Percentiles rank a stretch among this genome's conserved stretches.
Evolutionary conservation across 1,140 invertebrate species (phyloP).

Genomic region (Drosophila albomicans): DNA sequence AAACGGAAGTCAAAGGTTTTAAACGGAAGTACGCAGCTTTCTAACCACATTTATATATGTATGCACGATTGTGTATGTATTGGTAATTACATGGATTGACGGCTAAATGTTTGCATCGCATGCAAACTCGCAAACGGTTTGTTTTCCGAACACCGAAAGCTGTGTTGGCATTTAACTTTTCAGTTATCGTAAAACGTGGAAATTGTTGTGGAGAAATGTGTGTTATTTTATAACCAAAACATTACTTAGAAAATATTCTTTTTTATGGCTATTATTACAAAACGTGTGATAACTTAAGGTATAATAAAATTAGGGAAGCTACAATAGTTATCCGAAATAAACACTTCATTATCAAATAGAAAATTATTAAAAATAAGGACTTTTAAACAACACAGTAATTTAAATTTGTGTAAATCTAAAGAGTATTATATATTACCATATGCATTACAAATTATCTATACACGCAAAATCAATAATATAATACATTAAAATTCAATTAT

Average conservation of each 20-base stretch:
- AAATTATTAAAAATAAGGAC: no score
- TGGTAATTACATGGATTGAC: slow-evolving; percentile 65
- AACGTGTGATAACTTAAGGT: no score
- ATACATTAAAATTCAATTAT: slow-evolving; percentile 19
- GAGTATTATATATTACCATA: no score
- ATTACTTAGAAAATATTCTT: no score
- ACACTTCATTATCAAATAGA: no score
- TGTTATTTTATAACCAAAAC: not conserved
- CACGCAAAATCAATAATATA: not conserved
- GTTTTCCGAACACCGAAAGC: slow-evolving; percentile 56
- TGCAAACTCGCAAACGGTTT: slow-evolving; percentile 65
- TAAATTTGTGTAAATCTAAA: no score
- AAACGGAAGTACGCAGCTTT: slow-evolving; percentile 73
- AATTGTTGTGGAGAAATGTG: not conserved
- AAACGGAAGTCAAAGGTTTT: slow-evolving; percentile 78
- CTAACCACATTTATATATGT: slow-evolving; percentile 57
- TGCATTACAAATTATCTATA: no score
- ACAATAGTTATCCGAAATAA: no score
- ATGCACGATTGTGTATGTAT: slow-evolving; percentile 34
- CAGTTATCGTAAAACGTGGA: not conserved
- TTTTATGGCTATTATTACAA: no score
- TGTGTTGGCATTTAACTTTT: slow-evolving; percentile 30
- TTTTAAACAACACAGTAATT: no score
- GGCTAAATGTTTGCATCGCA: slow-evolving; percentile 64
- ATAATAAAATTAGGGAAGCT: no score